Conservation (phyloP, 2,888 invertebrate species). For the Drosophila koepferae region DNA sequence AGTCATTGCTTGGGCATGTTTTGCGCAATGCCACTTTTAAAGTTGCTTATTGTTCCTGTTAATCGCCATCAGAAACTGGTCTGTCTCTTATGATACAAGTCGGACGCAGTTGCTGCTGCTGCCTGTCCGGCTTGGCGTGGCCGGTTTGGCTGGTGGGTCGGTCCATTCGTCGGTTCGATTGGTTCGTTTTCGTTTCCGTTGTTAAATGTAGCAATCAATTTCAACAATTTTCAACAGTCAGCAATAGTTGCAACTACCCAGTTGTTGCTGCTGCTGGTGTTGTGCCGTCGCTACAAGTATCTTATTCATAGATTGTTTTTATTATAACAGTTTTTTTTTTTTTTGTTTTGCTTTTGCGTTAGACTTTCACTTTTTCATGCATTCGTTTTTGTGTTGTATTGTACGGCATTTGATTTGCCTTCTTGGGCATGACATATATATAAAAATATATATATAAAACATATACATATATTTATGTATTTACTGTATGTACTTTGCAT, state of each 20-base stretch:
- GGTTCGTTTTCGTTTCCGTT: constrained; percentile 63
- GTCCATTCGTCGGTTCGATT: constrained; percentile 48
- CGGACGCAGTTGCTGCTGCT: constrained; percentile 21
- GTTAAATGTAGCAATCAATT: constrained; percentile 74
- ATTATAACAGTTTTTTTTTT: constrained; percentile 50
- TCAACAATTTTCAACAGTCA: constrained; percentile 33
- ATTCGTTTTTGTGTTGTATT: constrained; percentile 23
- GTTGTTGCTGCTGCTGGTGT: constrained; percentile 19
- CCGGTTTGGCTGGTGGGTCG: constrained; percentile 37
- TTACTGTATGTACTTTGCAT: constrained; percentile 1
- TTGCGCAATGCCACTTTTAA: constrained; percentile 57
- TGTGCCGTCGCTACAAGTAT: constrained; percentile 33
- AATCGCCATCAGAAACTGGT: constrained; percentile 42
- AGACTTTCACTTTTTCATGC: constrained; percentile 67
- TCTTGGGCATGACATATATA: constrained; percentile 30
- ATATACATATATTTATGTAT: background rate
- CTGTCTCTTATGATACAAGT: constrained; percentile 26
- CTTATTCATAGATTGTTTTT: constrained; percentile 53
- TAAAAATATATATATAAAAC: background rate
- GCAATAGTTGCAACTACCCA: constrained; percentile 53
- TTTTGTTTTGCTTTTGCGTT: constrained; percentile 18
- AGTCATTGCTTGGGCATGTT: constrained; percentile 42
- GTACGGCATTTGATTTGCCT: constrained; percentile 39
- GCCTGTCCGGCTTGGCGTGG: constrained; percentile 53
- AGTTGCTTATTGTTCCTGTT: constrained; percentile 63